Percentiles rank a stretch among this genome's conserved stretches.
Evolutionary conservation across 2,797 vertebrate genomes (phyloP).

Genomic region (Mergus octosetaceus): DNA sequence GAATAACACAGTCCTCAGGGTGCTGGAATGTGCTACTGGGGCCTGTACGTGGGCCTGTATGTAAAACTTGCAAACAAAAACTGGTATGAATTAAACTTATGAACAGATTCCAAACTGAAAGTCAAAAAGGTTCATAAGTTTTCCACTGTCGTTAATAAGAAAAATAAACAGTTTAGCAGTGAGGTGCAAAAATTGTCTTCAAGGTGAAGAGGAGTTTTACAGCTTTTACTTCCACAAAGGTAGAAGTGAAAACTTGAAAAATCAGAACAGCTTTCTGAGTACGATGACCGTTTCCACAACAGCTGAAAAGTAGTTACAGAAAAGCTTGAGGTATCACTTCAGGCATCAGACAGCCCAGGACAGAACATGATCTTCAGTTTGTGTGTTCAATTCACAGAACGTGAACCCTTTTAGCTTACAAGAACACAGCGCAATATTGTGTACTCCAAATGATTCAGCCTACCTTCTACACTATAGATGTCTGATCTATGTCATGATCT

Average conservation of each 20-base stretch:
- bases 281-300: background rate
- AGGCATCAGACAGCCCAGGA: background rate
- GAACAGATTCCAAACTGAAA: constrained; percentile 24
- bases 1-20: background rate
- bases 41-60: background rate
- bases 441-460: background rate
- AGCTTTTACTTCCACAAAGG: background rate
- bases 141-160: background rate
- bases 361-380: background rate
- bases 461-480: background rate
- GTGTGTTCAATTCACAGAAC: background rate
- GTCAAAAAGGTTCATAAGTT: background rate
- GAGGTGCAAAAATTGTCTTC: background rate
- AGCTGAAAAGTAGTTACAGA: background rate
- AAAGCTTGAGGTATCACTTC: background rate
- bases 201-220: background rate
- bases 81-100: constrained; percentile 20
- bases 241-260: background rate
- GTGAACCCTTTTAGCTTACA: background rate
- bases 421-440: background rate
- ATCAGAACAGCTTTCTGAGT: background rate
- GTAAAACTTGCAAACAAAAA: background rate
- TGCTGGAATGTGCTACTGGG: background rate
- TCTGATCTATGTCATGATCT: background rate
- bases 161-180: background rate